A percentile compares a stretch with the other conserved stretches of the same genome.
Evolutionary conservation across 2,888 invertebrate genomes (phyloP).

Genomic region (Psococerastis gibbosa): DNA sequence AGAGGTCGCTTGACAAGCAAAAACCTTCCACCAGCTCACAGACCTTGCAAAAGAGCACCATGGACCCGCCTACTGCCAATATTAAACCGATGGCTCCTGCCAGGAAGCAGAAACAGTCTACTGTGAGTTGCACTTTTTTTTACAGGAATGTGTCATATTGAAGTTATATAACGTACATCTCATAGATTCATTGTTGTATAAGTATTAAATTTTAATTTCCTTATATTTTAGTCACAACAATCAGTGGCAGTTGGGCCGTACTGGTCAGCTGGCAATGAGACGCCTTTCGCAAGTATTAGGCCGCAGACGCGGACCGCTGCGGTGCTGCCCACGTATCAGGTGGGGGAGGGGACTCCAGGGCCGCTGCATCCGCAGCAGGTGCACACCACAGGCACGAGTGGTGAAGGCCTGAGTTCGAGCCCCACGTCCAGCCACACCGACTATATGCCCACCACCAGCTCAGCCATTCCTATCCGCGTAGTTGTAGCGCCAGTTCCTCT

Average conservation of each 20-base stretch:
- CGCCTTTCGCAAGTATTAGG: slow-evolving; percentile 78
- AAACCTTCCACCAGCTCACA: slow-evolving; percentile 51
- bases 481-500: slow-evolving; percentile 42
- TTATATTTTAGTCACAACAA: slow-evolving; percentile 21
- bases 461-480: slow-evolving; percentile 37
- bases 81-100: slow-evolving; percentile 82
- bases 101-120: slow-evolving; percentile 18
- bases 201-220: background rate
- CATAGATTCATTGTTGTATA: background rate
- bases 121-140: no score
- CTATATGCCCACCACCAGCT: slow-evolving; percentile 71
- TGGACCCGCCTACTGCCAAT: slow-evolving; percentile 66
- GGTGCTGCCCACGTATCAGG: slow-evolving; percentile 38
- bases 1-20: slow-evolving; percentile 39
- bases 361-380: slow-evolving; percentile 39
- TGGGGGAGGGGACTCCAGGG: slow-evolving; percentile 26
- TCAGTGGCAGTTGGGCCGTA: slow-evolving; percentile 40
- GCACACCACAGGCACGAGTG: slow-evolving; percentile 25
- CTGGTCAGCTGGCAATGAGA: slow-evolving; percentile 43
- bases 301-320: slow-evolving; percentile 58
- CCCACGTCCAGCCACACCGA: slow-evolving; percentile 59
- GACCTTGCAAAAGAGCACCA: slow-evolving; percentile 33
- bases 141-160: no score
- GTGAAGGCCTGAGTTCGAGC: slow-evolving; percentile 40
- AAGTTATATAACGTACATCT: no score